Evolutionary conservation across 23 tunicate species (phyloP), one percentile per base, ranked within the genome.

Genomic region (Pegea sp.): DNA sequence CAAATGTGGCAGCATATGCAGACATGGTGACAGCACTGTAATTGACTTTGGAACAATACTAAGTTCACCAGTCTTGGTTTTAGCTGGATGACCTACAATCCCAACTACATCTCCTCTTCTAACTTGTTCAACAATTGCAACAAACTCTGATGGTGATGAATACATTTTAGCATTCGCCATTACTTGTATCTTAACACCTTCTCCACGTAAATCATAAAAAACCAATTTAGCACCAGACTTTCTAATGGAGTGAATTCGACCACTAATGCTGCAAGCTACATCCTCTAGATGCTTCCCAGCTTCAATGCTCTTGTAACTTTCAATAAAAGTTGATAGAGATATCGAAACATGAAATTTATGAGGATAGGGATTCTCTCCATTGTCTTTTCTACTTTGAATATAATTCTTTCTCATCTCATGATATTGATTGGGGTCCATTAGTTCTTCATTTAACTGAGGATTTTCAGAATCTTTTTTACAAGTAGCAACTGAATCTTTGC

Each of bases 311-410:
- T 38, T 58, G 60, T 65, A 89, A 48, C 61, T 70, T 30, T 89
- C 70, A 7, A 89, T 71, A 49, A 48, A 89, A 34, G 71, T 79
- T 29, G 52, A 50, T 23, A 89, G 59, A 4, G 80, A 71, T 6
- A 71, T 54, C 4, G 69, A 51, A 1, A 89, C 98, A 61, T 89
- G 81, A 29, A 89, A 89, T 43, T 89, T 89, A 71, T 89, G 98
- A 2, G 98, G 98, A 34, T 89, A 89, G 3, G 98, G 98, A 4
- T 89, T 71, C 19, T 58, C 52, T 11, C 60, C 60, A 22, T 61
- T 61, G 29, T 70, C 63, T 28, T 86, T 28, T 49, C 65, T 38
- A 6, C 57, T 64, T 33, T 43, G 19, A 30, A 89, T 67, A 18
- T 84, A 63, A 30, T 73, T 72, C 29, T 75, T 80, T 29, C 98